A percentile compares a stretch with the other conserved stretches of the same genome.
These are phyloP conservation scores for Sebastes hubbsi DNA, from an alignment of 2,797 vertebrate genomes.

Conservation along the genomic window DNA sequence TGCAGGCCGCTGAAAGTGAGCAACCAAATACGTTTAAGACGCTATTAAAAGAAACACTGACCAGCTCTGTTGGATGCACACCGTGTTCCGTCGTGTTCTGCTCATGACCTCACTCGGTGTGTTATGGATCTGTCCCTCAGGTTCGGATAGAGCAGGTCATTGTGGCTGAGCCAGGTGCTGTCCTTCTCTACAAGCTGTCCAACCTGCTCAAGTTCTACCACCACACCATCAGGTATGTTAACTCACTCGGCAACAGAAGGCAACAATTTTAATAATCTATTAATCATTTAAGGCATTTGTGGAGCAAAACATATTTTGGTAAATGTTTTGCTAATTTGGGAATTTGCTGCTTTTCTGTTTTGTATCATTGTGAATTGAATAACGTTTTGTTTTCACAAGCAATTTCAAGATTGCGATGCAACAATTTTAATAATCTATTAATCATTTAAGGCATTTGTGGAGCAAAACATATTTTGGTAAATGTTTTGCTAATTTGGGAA, in stretches of 20 bases:
- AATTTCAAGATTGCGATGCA: too few relatives aligned
- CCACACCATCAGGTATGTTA: conserved; percentile 93
- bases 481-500: neutral
- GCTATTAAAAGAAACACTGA: neutral
- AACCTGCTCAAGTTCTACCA: conserved; percentile 99
- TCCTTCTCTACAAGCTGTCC: conserved; percentile 96
- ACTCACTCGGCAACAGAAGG: neutral
- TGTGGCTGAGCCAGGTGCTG: conserved; percentile 94
- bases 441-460: neutral
- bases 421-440: neutral
- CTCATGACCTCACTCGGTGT: neutral
- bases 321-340: neutral
- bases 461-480: neutral
- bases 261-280: neutral
- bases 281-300: neutral
- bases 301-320: neutral
- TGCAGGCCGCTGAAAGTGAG: conserved; percentile 96
- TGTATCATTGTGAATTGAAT: too few relatives aligned
- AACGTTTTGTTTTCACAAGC: too few relatives aligned
- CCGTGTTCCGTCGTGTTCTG: neutral
- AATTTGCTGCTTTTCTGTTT: neutral
- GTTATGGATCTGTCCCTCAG: conserved; percentile 71
- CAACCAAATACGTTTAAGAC: neutral
- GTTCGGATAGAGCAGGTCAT: conserved; percentile 98
- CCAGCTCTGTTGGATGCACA: neutral